Conservation (phyloP, 2,888 invertebrate genomes). For the Drosophila paramelanica region DNA sequence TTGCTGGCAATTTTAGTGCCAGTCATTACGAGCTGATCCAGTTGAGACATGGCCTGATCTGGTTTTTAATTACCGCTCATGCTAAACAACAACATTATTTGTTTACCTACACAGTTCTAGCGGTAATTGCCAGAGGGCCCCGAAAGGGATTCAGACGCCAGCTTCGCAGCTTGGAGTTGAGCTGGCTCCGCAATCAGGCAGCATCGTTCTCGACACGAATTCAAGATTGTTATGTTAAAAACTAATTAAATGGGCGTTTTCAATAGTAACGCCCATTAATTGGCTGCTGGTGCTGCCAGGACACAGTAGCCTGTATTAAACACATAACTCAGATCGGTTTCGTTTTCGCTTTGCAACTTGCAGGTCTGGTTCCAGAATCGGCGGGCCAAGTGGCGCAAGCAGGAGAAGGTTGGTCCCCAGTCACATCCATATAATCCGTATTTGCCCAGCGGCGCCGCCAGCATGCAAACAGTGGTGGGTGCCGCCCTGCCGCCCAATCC, state of each 20-base stretch:
- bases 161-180: neutral
- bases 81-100: constrained; percentile 80
- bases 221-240: constrained; percentile 81
- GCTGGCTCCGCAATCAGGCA: constrained; percentile 62
- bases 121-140: constrained; percentile 44
- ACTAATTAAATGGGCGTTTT: constrained; percentile 81
- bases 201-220: constrained; percentile 43
- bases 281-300: constrained; percentile 47
- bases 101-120: constrained; percentile 63
- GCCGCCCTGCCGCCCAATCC: constrained; percentile 92
- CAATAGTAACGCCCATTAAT: constrained; percentile 76
- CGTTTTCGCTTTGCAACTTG: constrained; percentile 7
- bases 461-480: constrained; percentile 89
- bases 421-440: constrained; percentile 96
- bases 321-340: constrained; percentile 65
- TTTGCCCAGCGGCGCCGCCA: constrained; percentile 88
- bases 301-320: constrained; percentile 73
- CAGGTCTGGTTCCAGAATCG: constrained; percentile 98
- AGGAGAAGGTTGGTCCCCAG: constrained; percentile 96
- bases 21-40: constrained; percentile 57
- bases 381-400: constrained; percentile 96
- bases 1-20: constrained; percentile 38
- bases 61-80: constrained; percentile 73
- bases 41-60: constrained; percentile 32
- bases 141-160: constrained; percentile 33